Conservation (phyloP, 2,888 invertebrate species). For the Orthosia cruda region DNA sequence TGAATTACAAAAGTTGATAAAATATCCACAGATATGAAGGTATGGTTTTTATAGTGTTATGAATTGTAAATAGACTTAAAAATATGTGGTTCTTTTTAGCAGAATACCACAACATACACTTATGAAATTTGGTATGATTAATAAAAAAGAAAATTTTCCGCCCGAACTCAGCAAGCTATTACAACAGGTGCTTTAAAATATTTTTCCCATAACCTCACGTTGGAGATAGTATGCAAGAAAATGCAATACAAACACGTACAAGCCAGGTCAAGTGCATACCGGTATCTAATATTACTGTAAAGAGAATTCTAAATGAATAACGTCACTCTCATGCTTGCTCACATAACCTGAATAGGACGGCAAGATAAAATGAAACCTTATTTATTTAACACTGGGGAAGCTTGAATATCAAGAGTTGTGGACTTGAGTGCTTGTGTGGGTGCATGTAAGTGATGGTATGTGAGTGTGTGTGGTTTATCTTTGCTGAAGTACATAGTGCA, state of each 20-base stretch:
- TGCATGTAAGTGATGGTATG: background rate
- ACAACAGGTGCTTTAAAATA: conserved; percentile 46
- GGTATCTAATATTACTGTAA: conserved; percentile 45
- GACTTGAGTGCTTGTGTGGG: conserved; percentile 11
- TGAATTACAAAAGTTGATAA: too few species aligned
- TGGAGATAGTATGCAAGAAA: conserved; percentile 30
- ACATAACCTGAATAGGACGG: conserved; percentile 29
- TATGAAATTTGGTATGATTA: conserved; percentile 3
- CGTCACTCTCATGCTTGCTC: conserved; percentile 20
- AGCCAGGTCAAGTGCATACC: conserved; percentile 33
- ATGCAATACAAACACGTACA: conserved; percentile 52
- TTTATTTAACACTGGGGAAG: conserved; percentile 42
- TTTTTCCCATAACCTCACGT: conserved; percentile 26
- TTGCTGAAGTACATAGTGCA: background rate
- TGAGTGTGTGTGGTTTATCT: background rate
- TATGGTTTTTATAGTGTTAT: too few species aligned
- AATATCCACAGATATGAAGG: too few species aligned
- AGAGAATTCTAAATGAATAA: conserved; percentile 61
- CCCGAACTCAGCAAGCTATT: conserved; percentile 9
- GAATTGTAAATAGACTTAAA: too few species aligned
- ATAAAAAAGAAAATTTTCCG: conserved; percentile 33
- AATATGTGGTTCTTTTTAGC: too few species aligned
- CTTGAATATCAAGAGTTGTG: too few species aligned
- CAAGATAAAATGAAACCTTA: conserved; percentile 44
- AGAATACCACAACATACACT: too few species aligned